These are phyloP conservation scores for Mesembrinibis cayennensis DNA, from an alignment of 2,113 vertebrate species.

Conservation along the genomic window DNA sequence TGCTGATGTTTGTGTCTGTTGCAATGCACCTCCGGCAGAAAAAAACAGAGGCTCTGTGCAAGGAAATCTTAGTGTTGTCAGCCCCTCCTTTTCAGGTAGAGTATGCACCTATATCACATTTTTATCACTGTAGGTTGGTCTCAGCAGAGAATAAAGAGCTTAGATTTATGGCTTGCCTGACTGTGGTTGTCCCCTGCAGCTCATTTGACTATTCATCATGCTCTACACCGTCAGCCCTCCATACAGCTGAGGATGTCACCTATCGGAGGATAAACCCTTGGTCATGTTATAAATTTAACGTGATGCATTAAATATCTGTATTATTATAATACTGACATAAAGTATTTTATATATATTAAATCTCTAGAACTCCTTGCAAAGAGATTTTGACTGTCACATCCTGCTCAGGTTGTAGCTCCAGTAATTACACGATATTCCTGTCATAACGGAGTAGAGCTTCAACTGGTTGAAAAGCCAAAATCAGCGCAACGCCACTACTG, in stretches of 20 bases:
- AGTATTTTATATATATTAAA: neutral
- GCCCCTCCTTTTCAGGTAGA: neutral
- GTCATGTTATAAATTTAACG: neutral
- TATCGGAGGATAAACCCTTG: neutral
- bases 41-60: neutral
- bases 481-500: rapidly evolving
- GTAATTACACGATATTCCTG: neutral
- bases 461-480: neutral
- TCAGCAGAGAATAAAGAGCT: conserved; percentile 13
- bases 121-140: neutral
- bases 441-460: neutral
- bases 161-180: conserved; percentile 21
- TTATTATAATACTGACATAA: neutral
- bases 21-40: neutral
- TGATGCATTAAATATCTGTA: neutral
- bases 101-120: neutral
- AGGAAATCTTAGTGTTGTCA: neutral
- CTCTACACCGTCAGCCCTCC: neutral
- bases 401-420: neutral
- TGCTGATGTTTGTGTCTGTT: neutral
- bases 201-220: conserved; percentile 21
- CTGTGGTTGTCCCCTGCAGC: conserved; percentile 2
- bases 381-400: neutral
- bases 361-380: neutral
- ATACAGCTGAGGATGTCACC: neutral